These are phyloP conservation scores for Drymonia ruficornis DNA, from an alignment of 2,888 invertebrate genomes.

Conservation along the genomic window DNA sequence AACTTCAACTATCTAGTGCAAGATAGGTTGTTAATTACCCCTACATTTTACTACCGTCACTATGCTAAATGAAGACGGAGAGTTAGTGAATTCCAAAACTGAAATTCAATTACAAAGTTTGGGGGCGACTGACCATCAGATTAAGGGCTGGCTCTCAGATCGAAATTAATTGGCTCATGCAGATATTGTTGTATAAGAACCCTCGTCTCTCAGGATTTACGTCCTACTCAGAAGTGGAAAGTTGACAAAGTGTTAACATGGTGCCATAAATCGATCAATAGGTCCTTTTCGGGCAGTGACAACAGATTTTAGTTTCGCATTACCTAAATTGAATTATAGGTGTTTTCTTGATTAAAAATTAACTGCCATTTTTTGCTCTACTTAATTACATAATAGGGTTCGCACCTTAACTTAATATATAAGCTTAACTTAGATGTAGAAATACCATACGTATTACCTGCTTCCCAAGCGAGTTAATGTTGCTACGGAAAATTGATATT, in stretches of 20 bases:
- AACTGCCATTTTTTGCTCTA: no score
- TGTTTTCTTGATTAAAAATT: no score
- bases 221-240: conserved; percentile 42
- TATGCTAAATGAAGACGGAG: conserved; percentile 36
- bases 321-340: neutral
- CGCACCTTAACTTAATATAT: no score
- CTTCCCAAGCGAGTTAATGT: no score
- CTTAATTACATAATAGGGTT: no score
- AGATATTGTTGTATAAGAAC: conserved; percentile 73
- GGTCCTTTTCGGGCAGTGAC: no score
- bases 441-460: no score
- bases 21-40: no score
- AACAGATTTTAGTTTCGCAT: no score
- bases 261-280: neutral
- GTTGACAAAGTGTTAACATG: conserved; percentile 38
- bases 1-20: neutral
- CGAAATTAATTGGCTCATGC: conserved; percentile 79
- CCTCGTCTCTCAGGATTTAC: conserved; percentile 76
- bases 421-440: no score
- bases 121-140: conserved; percentile 79
- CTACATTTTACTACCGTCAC: neutral
- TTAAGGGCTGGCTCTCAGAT: conserved; percentile 71
- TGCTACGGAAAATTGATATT: no score
- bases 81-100: conserved; percentile 57
- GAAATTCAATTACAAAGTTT: conserved; percentile 56